Base-by-base conservation (phyloP, 2,888 invertebrate species). In the Mycogona germanica region DNA sequence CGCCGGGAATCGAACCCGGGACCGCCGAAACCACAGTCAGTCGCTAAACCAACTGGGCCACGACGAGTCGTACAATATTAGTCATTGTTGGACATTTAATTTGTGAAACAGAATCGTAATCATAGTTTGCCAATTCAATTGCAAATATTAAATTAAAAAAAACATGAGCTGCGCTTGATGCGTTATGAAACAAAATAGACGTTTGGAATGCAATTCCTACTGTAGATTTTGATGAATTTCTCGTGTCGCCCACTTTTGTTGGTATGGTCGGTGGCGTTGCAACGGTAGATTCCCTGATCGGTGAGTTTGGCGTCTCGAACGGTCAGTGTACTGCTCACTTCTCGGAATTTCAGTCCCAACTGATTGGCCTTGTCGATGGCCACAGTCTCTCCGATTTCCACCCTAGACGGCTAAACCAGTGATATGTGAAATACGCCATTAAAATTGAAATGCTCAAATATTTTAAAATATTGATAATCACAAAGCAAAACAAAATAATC, bases 191-290 rank as follows among this genome's bases (percentile, higher is more conserved):
- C 35, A 35, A 9, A 12, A n/a, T n/a, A n/a, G n/a, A n/a, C n/a
- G n/a, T n/a, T n/a, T n/a, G n/a, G 41, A 12, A 37, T 21, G 14
- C 19, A 44, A 4, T 21, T 48, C 29, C 49, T 29, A 55, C 57
- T 42, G 26, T 52, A 58, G 41, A 58, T 40, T 56, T 54, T 56
- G 7, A 58, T 44, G 25, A 32, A 29, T 51, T 54, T 56, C 2
- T 41, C 38, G 19, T 25, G 35, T 2, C 19, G 25, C 14, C 38
- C 49, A 30, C 38, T 56, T 28, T 58, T 58, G 2, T 49, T 48
- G 19, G 58, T 56, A 49, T 58, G 58, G 44, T 58, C 56, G 5
- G 54, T 56, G 14, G 54, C 41, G 12, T 19, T 42, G 25, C 58
- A 58, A 1, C 17, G n/a, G 29, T 56, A 58, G 3, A 29, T 17